phyloP scores from a whole-genome alignment of 2,797 vertebrate species.

The Hypotaenidia philippensis region DNA sequence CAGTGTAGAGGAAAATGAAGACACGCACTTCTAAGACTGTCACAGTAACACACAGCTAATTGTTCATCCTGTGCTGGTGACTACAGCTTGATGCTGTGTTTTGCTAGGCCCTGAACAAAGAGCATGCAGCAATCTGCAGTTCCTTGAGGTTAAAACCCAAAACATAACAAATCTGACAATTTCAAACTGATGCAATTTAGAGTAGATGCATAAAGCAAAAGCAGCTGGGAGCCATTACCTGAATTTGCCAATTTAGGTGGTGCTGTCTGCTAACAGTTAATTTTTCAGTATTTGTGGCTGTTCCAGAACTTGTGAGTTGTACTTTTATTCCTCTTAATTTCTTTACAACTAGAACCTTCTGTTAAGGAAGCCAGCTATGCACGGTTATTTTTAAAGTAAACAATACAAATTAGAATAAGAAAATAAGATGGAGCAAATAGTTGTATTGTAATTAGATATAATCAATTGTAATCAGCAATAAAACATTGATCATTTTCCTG shows the following conservation, averaged over 20 bases:
- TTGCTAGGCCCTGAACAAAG: background rate
- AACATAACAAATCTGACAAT: background rate
- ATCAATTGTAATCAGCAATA: slow-evolving; percentile 19
- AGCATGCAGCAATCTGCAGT: background rate
- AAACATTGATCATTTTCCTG: background rate
- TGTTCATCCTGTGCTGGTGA: background rate
- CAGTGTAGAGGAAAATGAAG: background rate
- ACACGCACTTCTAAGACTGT: accelerated
- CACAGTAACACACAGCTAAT: background rate
- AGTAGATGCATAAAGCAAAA: background rate
- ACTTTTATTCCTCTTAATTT: background rate
- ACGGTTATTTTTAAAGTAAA: background rate
- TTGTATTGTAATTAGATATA: slow-evolving; percentile 19
- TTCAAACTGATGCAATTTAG: background rate
- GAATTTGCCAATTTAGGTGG: background rate
- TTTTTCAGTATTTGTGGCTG: background rate
- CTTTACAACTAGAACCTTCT: background rate
- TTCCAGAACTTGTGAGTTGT: background rate
- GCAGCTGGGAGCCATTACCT: background rate
- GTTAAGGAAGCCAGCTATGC: background rate
- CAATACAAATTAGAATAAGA: background rate
- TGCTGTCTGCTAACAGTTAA: background rate
- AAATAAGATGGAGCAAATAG: slow-evolving; percentile 8
- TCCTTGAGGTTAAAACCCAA: background rate
- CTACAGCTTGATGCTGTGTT: background rate